Conservation (phyloP, 2,113 vertebrate genomes). For the Entomyzon cyanotis region DNA sequence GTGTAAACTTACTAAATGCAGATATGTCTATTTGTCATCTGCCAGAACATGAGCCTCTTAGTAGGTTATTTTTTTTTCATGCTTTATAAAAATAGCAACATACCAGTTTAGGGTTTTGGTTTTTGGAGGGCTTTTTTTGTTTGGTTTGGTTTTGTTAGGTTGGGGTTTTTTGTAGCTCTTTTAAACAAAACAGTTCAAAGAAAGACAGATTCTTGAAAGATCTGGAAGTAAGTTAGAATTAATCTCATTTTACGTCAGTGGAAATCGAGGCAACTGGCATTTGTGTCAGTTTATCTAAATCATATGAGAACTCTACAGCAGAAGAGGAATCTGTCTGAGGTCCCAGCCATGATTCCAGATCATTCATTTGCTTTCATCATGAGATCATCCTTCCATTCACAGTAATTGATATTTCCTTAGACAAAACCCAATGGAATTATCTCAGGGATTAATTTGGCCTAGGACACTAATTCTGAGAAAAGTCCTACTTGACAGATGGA, state of each 20-base stretch:
- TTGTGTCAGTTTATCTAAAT: neutral
- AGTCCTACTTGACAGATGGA: conserved; percentile 20
- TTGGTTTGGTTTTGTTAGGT: neutral
- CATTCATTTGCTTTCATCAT: conserved; percentile 33
- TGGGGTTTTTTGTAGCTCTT: neutral
- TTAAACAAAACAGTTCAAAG: neutral
- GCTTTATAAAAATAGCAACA: neutral
- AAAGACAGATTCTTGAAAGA: neutral
- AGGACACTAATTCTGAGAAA: conserved; percentile 17
- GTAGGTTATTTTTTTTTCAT: neutral
- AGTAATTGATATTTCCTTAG: conserved; percentile 46
- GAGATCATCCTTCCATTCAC: conserved; percentile 36
- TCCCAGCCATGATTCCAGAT: neutral
- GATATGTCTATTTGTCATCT: neutral
- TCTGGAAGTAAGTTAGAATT: neutral
- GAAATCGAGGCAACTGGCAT: neutral
- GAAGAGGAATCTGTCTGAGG: neutral
- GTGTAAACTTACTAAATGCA: conserved; percentile 35
- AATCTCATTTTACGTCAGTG: neutral
- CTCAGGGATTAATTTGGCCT: conserved; percentile 48
- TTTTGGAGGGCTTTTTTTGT: neutral
- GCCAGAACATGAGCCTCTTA: neutral
- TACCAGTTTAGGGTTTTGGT: neutral
- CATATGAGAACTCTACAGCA: neutral
- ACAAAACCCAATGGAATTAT: conserved; percentile 29